Evolutionary conservation across 2,113 vertebrate genomes (phyloP).

Genomic region (Crotalus viridis): DNA sequence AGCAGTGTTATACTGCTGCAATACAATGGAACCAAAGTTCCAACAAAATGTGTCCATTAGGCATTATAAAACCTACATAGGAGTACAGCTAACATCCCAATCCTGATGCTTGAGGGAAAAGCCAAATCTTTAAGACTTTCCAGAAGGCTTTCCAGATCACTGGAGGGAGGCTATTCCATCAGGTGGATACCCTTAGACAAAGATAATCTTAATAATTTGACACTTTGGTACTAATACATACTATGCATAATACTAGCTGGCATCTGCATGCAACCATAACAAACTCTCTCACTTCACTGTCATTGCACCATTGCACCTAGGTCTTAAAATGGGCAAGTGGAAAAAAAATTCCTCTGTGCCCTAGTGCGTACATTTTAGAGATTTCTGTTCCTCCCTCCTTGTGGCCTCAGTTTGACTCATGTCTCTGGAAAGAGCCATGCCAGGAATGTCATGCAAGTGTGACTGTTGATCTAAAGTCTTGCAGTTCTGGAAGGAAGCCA

Average conservation of each 20-base stretch:
- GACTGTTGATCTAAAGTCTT: neutral
- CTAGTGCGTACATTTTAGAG: neutral
- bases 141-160: neutral
- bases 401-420: neutral
- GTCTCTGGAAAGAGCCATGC: neutral
- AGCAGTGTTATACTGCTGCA: neutral
- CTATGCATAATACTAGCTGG: neutral
- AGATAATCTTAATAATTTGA: neutral
- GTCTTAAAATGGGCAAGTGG: neutral
- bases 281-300: neutral
- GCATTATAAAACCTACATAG: neutral
- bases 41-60: neutral
- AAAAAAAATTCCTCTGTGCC: neutral
- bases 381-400: neutral
- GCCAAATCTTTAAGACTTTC: neutral
- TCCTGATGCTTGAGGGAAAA: neutral
- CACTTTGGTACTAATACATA: neutral
- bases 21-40: neutral
- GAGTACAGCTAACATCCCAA: neutral
- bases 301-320: neutral
- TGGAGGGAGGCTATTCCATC: neutral
- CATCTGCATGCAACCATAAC: neutral
- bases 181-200: neutral
- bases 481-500: slow-evolving; percentile 1
- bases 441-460: neutral